A percentile compares a stretch with the other conserved stretches of the same genome.
Evolutionary conservation across 2,797 vertebrate species (phyloP).

Genomic region (Pipistrellus nathusii): DNA sequence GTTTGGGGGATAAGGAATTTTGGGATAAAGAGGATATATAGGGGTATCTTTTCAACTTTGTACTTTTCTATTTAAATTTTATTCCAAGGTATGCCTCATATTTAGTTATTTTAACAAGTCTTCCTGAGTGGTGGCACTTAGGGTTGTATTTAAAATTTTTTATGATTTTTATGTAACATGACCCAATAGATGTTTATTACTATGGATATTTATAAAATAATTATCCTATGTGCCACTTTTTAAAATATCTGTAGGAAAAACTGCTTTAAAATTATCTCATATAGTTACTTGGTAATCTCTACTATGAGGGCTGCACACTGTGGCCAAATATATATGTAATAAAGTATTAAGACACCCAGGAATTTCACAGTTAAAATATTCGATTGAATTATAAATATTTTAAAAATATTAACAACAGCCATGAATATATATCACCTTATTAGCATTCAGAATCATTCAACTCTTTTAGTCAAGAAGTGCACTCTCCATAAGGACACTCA

Average conservation of each 20-base stretch:
- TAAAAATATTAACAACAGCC: not conserved
- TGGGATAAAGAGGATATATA: not conserved
- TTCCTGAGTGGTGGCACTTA: constrained; percentile 8
- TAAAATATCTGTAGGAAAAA: not conserved
- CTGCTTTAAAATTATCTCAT: not conserved
- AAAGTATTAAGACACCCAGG: not conserved
- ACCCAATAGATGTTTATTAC: not conserved
- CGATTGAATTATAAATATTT: not conserved
- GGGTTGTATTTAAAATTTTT: not conserved
- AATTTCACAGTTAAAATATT: not conserved
- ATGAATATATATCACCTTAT: not conserved
- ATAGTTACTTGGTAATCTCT: not conserved
- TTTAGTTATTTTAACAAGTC: constrained; percentile 8
- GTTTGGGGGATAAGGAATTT: not conserved
- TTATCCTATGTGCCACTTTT: not conserved
- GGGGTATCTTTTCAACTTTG: not conserved
- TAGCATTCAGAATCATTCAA: not conserved
- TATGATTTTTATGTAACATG: not conserved
- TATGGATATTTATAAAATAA: constrained; percentile 25
- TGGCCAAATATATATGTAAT: not conserved
- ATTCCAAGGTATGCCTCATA: not conserved
- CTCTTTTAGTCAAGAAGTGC: not conserved
- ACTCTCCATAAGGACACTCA: not conserved
- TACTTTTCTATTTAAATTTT: constrained; percentile 8
- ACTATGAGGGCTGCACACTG: not conserved